phyloP scores from a whole-genome alignment of 2,113 vertebrate genomes.

The Amblyopsis rosae region DNA sequence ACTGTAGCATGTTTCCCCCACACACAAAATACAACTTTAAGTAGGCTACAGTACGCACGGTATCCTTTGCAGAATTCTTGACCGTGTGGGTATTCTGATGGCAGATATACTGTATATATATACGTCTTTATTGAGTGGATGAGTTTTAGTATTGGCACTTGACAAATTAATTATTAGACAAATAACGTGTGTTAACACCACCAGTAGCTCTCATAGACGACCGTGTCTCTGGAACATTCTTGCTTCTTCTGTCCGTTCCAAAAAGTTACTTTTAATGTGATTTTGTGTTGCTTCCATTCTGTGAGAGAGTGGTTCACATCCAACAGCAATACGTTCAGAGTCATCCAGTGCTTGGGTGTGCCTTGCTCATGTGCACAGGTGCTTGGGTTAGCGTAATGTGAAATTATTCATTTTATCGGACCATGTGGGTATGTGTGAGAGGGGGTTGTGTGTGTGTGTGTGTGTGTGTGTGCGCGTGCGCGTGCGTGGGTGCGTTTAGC shows the following conservation, averaged over 20 bases:
- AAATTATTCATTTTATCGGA: neutral
- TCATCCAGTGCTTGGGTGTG: conserved; percentile 4
- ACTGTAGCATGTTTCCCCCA: neutral
- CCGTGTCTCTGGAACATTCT: conserved; percentile 6
- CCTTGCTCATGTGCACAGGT: conserved; percentile 28
- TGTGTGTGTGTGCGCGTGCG: conserved; percentile 1
- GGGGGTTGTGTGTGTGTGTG: neutral
- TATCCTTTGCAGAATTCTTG: no score
- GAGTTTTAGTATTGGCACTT: conserved; percentile 85
- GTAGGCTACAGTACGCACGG: no score
- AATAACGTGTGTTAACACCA: conserved; percentile 60
- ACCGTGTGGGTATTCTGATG: conserved; percentile 35
- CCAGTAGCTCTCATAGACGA: conserved; percentile 27
- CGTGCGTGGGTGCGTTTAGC: neutral
- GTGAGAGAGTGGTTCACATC: conserved; percentile 20
- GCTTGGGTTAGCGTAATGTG: conserved; percentile 25
- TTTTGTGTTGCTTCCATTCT: conserved; percentile 7
- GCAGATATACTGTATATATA: neutral
- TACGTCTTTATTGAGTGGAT: conserved; percentile 62
- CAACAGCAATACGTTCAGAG: conserved; percentile 19
- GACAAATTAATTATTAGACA: conserved; percentile 78
- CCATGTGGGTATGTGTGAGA: neutral
- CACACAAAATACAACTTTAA: no score
- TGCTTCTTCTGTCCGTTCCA: neutral
- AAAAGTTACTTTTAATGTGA: neutral